Percentiles rank a stretch among this genome's conserved stretches.
Evolutionary conservation across 1,140 invertebrate species (phyloP).

Genomic region (Drosophila nebulosa): DNA sequence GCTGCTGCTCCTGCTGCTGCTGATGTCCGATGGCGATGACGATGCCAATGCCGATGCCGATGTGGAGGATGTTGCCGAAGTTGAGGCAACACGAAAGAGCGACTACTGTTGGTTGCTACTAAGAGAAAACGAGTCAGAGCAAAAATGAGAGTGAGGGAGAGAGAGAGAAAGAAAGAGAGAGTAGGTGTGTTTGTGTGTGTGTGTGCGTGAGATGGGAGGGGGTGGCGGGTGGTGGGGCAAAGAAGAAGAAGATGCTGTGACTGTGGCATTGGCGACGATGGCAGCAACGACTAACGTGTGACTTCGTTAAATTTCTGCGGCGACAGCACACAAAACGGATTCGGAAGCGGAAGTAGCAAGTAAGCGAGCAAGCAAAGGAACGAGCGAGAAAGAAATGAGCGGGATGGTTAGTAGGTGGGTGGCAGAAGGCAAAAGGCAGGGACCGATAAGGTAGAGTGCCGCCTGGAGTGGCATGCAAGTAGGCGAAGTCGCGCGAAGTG

Average conservation of each 20-base stretch:
- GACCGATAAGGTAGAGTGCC: slow-evolving; percentile 20
- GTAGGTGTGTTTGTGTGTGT: slow-evolving; percentile 8
- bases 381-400: slow-evolving; percentile 2
- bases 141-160: not conserved
- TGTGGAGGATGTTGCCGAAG: slow-evolving; percentile 10
- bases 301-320: slow-evolving; percentile 79
- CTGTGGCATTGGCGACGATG: slow-evolving; percentile 36
- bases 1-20: slow-evolving; percentile 5
- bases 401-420: not conserved
- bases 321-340: slow-evolving; percentile 79
- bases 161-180: slow-evolving; percentile 27
- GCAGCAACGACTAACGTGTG: slow-evolving; percentile 60
- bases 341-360: slow-evolving; percentile 78
- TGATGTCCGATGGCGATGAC: slow-evolving; percentile 12
- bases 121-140: slow-evolving; percentile 29
- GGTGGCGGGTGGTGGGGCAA: slow-evolving; percentile 4
- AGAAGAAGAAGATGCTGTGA: slow-evolving; percentile 5
- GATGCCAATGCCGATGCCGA: slow-evolving; percentile 11
- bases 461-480: slow-evolving; percentile 21
- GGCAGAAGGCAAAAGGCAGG: slow-evolving; percentile 20
- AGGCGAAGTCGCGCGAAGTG: slow-evolving; percentile 70
- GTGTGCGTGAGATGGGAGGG: no score
- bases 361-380: slow-evolving; percentile 65
- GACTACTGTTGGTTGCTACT: slow-evolving; percentile 18
- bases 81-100: not conserved